These are phyloP conservation scores for Enhydra lutris DNA, from an alignment of 2,113 vertebrate species.

Conservation along the genomic window DNA sequence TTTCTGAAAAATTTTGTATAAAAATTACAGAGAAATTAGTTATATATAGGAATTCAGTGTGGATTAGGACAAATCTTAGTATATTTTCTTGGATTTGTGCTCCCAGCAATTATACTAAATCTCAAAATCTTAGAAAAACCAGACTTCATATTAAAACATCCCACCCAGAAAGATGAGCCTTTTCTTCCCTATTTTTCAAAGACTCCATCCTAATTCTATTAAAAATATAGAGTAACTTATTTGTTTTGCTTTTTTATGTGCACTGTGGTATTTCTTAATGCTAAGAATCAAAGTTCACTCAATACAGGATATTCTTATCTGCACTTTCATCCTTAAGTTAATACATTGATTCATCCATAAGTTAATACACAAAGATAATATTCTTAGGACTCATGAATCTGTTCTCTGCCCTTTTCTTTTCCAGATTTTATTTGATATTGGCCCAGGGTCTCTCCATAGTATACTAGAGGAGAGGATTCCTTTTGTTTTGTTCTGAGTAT, in stretches of 20 bases:
- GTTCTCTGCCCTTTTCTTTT: not conserved
- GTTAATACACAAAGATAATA: not conserved
- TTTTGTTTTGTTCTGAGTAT: not conserved
- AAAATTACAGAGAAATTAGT: not conserved
- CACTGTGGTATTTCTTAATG: not conserved
- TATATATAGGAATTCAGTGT: not conserved
- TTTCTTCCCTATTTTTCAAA: not conserved
- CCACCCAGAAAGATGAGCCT: not conserved
- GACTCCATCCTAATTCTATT: not conserved
- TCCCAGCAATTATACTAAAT: not conserved
- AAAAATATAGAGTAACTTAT: not conserved
- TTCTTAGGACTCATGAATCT: not conserved
- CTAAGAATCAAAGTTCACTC: not conserved
- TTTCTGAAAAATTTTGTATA: not conserved
- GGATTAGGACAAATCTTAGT: not conserved
- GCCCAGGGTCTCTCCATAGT: not conserved
- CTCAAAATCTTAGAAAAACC: not conserved
- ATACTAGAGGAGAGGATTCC: not conserved
- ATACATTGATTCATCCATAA: not conserved
- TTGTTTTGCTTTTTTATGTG: not conserved
- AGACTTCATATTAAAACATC: not conserved
- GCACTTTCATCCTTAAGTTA: slow-evolving; percentile 22
- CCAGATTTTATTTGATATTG: not conserved
- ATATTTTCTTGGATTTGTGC: not conserved
- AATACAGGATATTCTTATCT: not conserved